These are phyloP conservation scores for Crotalus viridis DNA, from an alignment of 2,113 vertebrate species.

Conservation along the genomic window DNA sequence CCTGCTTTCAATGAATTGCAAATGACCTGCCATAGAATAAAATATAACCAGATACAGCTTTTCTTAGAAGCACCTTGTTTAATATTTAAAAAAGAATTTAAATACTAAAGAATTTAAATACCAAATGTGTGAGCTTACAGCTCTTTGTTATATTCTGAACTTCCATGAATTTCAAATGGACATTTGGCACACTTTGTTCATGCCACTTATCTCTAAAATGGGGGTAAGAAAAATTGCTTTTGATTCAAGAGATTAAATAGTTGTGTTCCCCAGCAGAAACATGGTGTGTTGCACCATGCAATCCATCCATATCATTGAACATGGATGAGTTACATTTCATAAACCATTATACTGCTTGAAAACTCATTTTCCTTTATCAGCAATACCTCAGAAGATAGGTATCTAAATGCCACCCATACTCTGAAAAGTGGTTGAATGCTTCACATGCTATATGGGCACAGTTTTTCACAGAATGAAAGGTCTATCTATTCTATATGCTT, in stretches of 20 bases:
- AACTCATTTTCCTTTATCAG: neutral
- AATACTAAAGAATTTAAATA: neutral
- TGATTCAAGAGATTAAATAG: neutral
- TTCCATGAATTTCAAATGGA: neutral
- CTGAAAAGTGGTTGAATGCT: neutral
- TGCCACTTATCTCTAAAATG: neutral
- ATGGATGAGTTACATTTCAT: neutral
- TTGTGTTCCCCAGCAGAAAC: neutral
- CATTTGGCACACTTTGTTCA: neutral
- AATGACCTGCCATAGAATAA: neutral
- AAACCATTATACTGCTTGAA: neutral
- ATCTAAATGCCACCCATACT: neutral
- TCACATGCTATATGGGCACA: neutral
- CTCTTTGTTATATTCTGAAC: neutral
- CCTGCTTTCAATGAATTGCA: neutral
- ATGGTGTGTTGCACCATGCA: neutral
- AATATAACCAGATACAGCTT: neutral
- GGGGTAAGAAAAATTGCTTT: neutral
- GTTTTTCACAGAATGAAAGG: neutral
- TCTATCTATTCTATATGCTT: neutral
- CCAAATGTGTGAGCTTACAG: neutral
- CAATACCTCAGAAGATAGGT: neutral
- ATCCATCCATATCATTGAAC: neutral
- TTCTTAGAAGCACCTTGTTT: neutral
- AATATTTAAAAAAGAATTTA: neutral